Evolutionary conservation across 2,888 invertebrate species (phyloP).

Genomic region (Tryphoninae sp.): DNA sequence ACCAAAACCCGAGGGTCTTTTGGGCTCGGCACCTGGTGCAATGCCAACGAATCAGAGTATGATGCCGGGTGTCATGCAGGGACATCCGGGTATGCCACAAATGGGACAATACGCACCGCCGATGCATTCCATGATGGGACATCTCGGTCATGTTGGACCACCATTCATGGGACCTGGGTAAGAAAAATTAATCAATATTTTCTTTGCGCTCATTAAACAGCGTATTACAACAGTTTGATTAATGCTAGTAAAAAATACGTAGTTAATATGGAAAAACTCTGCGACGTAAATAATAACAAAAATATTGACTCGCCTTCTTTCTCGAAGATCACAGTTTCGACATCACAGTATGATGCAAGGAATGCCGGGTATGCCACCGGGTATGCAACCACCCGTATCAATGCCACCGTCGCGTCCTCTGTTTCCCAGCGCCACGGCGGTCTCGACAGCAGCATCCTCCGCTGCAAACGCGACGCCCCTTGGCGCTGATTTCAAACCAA

Average conservation of each 20-base stretch:
- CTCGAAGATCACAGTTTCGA: constrained; percentile 46
- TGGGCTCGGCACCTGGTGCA: constrained; percentile 85
- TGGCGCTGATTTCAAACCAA: constrained; percentile 85
- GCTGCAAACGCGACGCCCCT: constrained; percentile 82
- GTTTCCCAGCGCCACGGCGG: constrained; percentile 90
- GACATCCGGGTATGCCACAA: constrained; percentile 83
- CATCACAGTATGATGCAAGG: constrained; percentile 82
- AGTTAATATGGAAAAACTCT: neutral
- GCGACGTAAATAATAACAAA: constrained; percentile 27
- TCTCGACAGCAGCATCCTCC: constrained; percentile 83
- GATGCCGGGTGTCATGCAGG: constrained; percentile 86
- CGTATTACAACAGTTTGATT: too few relatives aligned
- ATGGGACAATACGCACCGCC: constrained; percentile 85
- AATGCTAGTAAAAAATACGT: neutral
- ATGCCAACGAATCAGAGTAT: constrained; percentile 85
- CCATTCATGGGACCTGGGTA: constrained; percentile 89
- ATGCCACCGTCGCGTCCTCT: constrained; percentile 86
- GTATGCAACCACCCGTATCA: constrained; percentile 79
- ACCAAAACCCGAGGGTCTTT: constrained; percentile 86
- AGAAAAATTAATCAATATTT: constrained; percentile 59
- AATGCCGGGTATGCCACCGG: constrained; percentile 81
- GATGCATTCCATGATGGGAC: constrained; percentile 83
- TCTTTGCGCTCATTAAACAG: neutral
- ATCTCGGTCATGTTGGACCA: constrained; percentile 88
- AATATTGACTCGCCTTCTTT: constrained; percentile 48